A percentile compares a stretch with the other conserved stretches of the same genome.
Conservation (phyloP, 2,113 vertebrate species). For the Cyprinodon tularosa region DNA sequence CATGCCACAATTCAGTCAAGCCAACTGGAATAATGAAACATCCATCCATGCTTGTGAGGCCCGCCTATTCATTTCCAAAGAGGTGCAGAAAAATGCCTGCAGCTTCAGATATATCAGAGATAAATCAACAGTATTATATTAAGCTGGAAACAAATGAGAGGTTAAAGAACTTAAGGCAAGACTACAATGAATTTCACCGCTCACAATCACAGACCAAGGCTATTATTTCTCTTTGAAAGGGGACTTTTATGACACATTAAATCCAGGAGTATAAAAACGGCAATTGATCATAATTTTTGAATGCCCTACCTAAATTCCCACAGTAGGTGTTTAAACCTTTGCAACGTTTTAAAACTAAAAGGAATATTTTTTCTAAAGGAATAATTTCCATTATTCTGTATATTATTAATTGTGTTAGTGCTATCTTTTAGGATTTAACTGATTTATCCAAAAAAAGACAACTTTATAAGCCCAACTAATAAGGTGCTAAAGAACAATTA, state of each 20-base stretch:
- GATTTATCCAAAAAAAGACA: conserved; percentile 18
- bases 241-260: conserved; percentile 83
- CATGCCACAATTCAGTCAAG: conserved; percentile 82
- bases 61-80: conserved; percentile 91
- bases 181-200: conserved; percentile 87
- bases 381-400: background rate
- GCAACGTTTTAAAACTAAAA: conserved; percentile 42
- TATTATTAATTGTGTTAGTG: background rate
- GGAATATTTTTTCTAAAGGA: background rate
- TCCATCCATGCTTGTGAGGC: conserved; percentile 83
- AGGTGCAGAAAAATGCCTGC: conserved; percentile 83
- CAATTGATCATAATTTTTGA: conserved; percentile 81
- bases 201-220: conserved; percentile 82
- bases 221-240: conserved; percentile 85
- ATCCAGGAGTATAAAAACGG: conserved; percentile 79
- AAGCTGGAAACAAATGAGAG: conserved; percentile 90
- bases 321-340: conserved; percentile 57
- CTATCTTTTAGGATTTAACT: conserved; percentile 22
- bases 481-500: background rate
- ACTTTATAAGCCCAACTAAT: conserved; percentile 28
- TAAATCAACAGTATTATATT: conserved; percentile 99
- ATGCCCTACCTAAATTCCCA: conserved; percentile 54
- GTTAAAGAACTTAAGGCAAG: conserved; percentile 88
- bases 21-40: conserved; percentile 88
- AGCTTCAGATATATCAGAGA: conserved; percentile 94